Conservation (phyloP, 2,888 invertebrate species). For the Amitus sp. region DNA sequence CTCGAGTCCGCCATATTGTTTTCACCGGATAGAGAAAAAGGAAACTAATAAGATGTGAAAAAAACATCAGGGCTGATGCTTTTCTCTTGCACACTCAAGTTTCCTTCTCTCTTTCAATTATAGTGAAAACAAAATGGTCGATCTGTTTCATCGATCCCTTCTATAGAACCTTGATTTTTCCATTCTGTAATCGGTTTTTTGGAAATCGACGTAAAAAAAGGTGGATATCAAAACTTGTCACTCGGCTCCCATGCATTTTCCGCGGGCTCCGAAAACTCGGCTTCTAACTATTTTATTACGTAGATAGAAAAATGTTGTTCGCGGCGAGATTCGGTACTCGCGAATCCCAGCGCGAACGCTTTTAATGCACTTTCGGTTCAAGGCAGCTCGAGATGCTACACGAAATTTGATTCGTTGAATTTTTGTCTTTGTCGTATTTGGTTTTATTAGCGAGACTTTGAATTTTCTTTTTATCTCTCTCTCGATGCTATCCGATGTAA, state of each 20-base stretch:
- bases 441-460: no score
- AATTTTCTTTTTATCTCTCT: slow-evolving; percentile 3
- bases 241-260: slow-evolving; percentile 4
- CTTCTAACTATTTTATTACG: slow-evolving; percentile 47
- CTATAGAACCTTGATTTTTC: no score
- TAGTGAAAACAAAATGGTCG: no score
- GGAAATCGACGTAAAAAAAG: not conserved
- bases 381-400: slow-evolving; percentile 64
- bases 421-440: slow-evolving; percentile 14
- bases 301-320: slow-evolving; percentile 55
- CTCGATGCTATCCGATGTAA: slow-evolving; percentile 20
- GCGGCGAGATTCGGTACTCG: slow-evolving; percentile 44
- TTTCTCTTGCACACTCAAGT: no score
- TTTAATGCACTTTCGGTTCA: slow-evolving; percentile 65
- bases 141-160: no score
- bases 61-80: no score
- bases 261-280: slow-evolving; percentile 25
- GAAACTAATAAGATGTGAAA: no score
- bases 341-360: slow-evolving; percentile 42
- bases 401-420: slow-evolving; percentile 49
- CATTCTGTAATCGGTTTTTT: slow-evolving; percentile 7
- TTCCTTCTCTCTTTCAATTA: no score
- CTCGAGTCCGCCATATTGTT: no score
- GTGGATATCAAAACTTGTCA: slow-evolving; percentile 1
- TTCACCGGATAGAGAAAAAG: no score